Conservation (phyloP, 2,797 vertebrate genomes). For the Taenioides sp. region DNA sequence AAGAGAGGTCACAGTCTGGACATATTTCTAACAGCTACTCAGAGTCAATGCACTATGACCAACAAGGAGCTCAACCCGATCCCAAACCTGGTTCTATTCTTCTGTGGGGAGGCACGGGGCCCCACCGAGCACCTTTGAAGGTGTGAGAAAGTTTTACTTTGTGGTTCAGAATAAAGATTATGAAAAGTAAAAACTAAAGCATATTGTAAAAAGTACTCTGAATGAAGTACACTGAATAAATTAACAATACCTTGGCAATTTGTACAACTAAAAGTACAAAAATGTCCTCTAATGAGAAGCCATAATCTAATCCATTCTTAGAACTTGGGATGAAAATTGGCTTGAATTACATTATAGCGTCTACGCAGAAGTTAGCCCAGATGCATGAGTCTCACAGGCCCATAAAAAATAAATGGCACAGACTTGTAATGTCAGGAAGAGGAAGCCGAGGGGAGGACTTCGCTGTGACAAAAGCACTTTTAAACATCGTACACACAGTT, state of each 20-base stretch:
- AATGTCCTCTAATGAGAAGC: slow-evolving; percentile 18
- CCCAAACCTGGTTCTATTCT: slow-evolving; percentile 1
- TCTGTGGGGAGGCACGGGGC: slow-evolving; percentile 13
- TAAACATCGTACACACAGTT: slow-evolving; percentile 43
- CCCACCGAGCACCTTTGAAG: slow-evolving; percentile 34
- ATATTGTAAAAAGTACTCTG: neutral
- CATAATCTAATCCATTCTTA: slow-evolving; percentile 6
- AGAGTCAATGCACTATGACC: slow-evolving; percentile 4
- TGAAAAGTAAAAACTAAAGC: neutral
- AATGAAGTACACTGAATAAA: no score
- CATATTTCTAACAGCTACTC: slow-evolving; percentile 31
- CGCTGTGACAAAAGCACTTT: slow-evolving; percentile 58
- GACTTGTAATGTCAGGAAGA: slow-evolving; percentile 61
- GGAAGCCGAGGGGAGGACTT: neutral
- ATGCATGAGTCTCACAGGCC: slow-evolving; percentile 33
- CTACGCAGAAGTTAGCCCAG: no score
- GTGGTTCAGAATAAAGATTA: neutral
- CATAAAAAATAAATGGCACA: slow-evolving; percentile 62
- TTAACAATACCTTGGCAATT: neutral
- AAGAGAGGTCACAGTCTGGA: slow-evolving; percentile 34
- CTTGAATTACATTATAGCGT: no score
- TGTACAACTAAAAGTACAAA: neutral
- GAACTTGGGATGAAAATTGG: no score
- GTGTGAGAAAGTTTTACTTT: slow-evolving; percentile 29
- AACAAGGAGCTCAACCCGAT: slow-evolving; percentile 8